Percentiles rank a stretch among this genome's conserved stretches.
Evolutionary conservation across 2,797 vertebrate species (phyloP).

Genomic region (Acanthurus leucopareius): DNA sequence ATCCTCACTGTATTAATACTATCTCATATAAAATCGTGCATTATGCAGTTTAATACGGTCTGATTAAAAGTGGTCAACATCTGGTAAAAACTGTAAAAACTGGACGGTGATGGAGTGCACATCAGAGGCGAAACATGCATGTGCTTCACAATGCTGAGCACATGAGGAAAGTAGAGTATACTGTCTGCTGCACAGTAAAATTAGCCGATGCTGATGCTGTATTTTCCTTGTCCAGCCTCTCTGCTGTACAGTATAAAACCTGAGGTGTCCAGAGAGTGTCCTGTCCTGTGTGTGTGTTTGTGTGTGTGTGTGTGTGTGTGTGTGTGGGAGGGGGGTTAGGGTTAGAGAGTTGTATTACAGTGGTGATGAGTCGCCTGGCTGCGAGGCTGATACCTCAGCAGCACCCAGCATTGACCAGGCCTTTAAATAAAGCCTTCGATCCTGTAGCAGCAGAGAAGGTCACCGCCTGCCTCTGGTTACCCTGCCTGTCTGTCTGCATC

Average conservation of each 20-base stretch:
- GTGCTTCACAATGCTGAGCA: slow-evolving; percentile 66
- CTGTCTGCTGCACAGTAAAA: slow-evolving; percentile 77
- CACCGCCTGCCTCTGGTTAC: slow-evolving; percentile 84
- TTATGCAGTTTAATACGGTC: neutral
- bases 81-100: slow-evolving; percentile 6
- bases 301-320: slow-evolving; percentile 49
- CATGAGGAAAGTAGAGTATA: slow-evolving; percentile 58
- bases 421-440: slow-evolving; percentile 87
- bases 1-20: slow-evolving; percentile 3
- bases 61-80: slow-evolving; percentile 16
- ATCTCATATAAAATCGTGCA: neutral
- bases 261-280: slow-evolving; percentile 79
- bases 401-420: slow-evolving; percentile 85
- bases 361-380: slow-evolving; percentile 82
- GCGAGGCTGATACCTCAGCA: slow-evolving; percentile 84
- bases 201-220: slow-evolving; percentile 81
- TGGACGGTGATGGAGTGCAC: slow-evolving; percentile 32
- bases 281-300: slow-evolving; percentile 53
- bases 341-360: slow-evolving; percentile 84
- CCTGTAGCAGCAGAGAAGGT: slow-evolving; percentile 81
- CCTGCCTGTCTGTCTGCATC: slow-evolving; percentile 81
- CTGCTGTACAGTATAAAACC: slow-evolving; percentile 68
- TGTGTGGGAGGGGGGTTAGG: slow-evolving; percentile 52
- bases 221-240: slow-evolving; percentile 77
- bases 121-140: slow-evolving; percentile 42